These are phyloP conservation scores for Mesorhabditis sp. DNA, from an alignment of 2,888 invertebrate genomes.

Conservation along the genomic window DNA sequence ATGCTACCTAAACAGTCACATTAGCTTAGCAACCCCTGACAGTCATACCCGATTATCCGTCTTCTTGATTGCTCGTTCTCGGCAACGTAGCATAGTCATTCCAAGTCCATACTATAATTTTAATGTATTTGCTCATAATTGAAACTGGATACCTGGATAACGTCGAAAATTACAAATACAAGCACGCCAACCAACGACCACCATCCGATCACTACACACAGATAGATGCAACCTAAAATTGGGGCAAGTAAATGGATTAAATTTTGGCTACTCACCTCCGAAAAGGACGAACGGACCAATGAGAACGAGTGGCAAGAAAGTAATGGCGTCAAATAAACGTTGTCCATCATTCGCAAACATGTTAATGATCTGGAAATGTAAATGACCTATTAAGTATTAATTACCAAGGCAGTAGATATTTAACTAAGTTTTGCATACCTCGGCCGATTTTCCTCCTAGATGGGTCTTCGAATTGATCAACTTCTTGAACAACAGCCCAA, in stretches of 20 bases:
- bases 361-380: slow-evolving; percentile 59
- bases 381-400: background rate
- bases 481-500: slow-evolving; percentile 60
- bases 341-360: slow-evolving; percentile 62
- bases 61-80: slow-evolving; percentile 49
- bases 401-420: background rate
- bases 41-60: slow-evolving; percentile 52
- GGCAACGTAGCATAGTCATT: slow-evolving; percentile 52
- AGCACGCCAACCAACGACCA: slow-evolving; percentile 60
- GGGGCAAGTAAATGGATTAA: background rate
- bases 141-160: slow-evolving; percentile 56
- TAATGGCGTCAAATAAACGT: slow-evolving; percentile 60
- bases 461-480: slow-evolving; percentile 56
- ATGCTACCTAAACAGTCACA: slow-evolving; percentile 59
- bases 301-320: slow-evolving; percentile 59
- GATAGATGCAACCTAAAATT: slow-evolving; percentile 55
- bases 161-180: slow-evolving; percentile 58
- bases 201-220: slow-evolving; percentile 59
- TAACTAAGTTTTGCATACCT: slow-evolving; percentile 50
- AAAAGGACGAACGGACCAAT: slow-evolving; percentile 60
- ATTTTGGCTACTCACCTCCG: slow-evolving; percentile 19
- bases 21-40: slow-evolving; percentile 8
- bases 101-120: slow-evolving; percentile 47
- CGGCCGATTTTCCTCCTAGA: slow-evolving; percentile 59
- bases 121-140: background rate